A percentile compares a stretch with the other conserved stretches of the same genome.
Conservation (phyloP, 2,888 invertebrate genomes). For the Zele albiditarsus region DNA sequence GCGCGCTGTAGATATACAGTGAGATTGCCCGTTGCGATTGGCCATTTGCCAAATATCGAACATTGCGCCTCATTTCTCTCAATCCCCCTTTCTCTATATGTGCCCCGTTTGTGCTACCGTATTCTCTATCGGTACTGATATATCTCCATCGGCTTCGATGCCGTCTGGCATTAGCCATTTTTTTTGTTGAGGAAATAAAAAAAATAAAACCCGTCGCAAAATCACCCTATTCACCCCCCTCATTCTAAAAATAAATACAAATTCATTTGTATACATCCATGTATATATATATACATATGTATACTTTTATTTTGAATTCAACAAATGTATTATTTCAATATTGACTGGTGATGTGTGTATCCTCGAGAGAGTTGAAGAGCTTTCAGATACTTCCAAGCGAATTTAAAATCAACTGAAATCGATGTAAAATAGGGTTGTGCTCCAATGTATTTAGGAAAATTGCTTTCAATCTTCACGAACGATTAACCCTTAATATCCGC, state of each 20-base stretch:
- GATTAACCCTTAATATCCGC: constrained; percentile 31
- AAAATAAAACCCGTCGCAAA: background rate
- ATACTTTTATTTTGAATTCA: too few relatives aligned
- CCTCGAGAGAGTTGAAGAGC: background rate
- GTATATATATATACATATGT: too few relatives aligned
- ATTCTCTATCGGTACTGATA: background rate
- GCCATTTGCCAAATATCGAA: constrained; percentile 54
- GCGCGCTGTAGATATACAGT: constrained; percentile 30
- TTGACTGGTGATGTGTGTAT: background rate
- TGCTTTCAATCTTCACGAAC: constrained; percentile 12
- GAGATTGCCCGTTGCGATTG: constrained; percentile 57
- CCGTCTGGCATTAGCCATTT: background rate
- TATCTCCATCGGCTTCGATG: background rate
- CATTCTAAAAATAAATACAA: too few relatives aligned
- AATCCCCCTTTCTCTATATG: constrained; percentile 30
- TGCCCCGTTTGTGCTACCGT: background rate
- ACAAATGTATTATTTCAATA: too few relatives aligned
- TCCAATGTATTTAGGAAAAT: constrained; percentile 26
- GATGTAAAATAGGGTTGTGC: constrained; percentile 12
- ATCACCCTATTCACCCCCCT: too few relatives aligned
- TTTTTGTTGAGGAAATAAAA: background rate
- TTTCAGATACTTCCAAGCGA: background rate
- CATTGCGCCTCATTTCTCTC: constrained; percentile 39
- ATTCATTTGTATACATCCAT: too few relatives aligned
- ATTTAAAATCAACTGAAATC: constrained; percentile 9